phyloP scores from a whole-genome alignment of 2,888 invertebrate species.

The Amiota communis region DNA sequence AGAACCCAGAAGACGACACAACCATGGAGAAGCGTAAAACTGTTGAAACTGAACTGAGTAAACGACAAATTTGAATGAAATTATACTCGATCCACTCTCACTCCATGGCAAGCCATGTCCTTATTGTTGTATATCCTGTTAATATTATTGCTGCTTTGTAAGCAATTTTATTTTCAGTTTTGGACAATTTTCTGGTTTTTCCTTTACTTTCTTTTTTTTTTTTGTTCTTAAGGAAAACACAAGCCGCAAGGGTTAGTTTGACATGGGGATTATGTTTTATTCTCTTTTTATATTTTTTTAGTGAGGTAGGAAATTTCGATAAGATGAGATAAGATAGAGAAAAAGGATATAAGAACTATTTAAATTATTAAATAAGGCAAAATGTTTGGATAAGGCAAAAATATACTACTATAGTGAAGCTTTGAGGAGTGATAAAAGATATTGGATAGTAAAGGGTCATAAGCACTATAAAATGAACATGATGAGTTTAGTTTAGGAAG shows the following conservation, averaged over 20 bases:
- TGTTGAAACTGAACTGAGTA: slow-evolving; percentile 19
- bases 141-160: slow-evolving; percentile 50
- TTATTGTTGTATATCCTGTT: slow-evolving; percentile 37
- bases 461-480: too few species aligned
- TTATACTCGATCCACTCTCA: slow-evolving; percentile 8
- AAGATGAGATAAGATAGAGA: too few species aligned
- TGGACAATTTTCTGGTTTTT: slow-evolving; percentile 16
- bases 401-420: too few species aligned
- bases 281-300: slow-evolving; percentile 43
- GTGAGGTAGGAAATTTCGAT: too few species aligned
- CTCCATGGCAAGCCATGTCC: not conserved
- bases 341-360: too few species aligned
- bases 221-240: slow-evolving; percentile 10
- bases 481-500: too few species aligned
- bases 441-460: too few species aligned
- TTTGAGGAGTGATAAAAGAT: too few species aligned
- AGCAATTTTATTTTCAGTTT: slow-evolving; percentile 28
- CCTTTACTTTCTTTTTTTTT: not conserved
- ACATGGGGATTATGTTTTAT: slow-evolving; percentile 48
- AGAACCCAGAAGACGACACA: too few species aligned
- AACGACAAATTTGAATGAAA: slow-evolving; percentile 27
- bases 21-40: not conserved
- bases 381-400: too few species aligned
- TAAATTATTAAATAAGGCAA: too few species aligned
- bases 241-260: not conserved